phyloP scores from a whole-genome alignment of 2,888 invertebrate species.

The Pseudococcus longispinus region DNA sequence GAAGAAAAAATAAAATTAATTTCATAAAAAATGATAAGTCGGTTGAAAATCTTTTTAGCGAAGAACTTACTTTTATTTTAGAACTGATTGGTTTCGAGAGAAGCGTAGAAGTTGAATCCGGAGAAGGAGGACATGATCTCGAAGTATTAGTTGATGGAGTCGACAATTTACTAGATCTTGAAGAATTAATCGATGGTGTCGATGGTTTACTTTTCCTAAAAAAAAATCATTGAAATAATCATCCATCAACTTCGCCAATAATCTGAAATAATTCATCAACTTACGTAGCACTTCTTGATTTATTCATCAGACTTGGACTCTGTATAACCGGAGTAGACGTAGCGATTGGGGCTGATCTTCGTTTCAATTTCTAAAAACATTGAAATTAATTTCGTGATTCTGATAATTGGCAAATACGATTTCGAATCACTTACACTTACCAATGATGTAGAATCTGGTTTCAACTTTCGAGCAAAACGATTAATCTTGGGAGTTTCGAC shows the following conservation, averaged over 20 bases:
- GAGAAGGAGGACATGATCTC: conserved; percentile 12
- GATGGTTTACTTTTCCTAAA: not conserved
- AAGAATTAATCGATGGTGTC: not conserved
- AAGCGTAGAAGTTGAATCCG: not conserved
- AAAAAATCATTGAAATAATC: not conserved
- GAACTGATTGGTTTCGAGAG: not conserved
- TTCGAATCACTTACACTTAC: not conserved
- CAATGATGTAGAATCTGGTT: not conserved
- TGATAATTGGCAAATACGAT: not conserved
- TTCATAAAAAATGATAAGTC: not conserved
- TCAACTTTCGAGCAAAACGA: not conserved
- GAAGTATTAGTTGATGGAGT: not conserved
- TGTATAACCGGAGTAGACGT: not conserved
- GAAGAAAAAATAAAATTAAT: not conserved
- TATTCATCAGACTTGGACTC: not conserved
- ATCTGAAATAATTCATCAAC: not conserved
- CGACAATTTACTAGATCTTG: not conserved
- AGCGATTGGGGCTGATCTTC: not conserved
- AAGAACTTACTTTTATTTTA: not conserved
- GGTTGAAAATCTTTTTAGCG: not conserved
- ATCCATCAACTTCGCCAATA: not conserved
- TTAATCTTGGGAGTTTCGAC: not conserved
- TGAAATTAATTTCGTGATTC: not conserved
- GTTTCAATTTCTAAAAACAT: not conserved
- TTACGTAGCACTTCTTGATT: not conserved